These are phyloP conservation scores for Dendrolimus houi DNA, from an alignment of 2,888 invertebrate species.

Conservation along the genomic window DNA sequence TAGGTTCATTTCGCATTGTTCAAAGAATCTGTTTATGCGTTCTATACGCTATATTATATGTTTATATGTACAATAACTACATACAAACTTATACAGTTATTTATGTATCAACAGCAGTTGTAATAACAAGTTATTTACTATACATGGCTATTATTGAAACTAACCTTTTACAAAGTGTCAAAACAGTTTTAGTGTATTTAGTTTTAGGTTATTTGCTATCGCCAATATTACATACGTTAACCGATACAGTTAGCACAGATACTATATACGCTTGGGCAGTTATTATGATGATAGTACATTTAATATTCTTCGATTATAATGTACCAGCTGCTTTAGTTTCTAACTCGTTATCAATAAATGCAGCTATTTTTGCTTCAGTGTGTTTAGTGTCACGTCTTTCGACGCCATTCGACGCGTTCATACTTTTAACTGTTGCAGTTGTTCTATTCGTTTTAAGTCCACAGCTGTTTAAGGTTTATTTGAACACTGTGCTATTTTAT, in stretches of 20 bases:
- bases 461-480: conserved; percentile 80
- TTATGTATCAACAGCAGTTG: conserved; percentile 68
- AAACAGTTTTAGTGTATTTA: conserved; percentile 88
- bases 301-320: conserved; percentile 95
- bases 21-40: conserved; percentile 88
- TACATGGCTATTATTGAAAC: conserved; percentile 61
- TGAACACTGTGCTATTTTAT: conserved; percentile 73
- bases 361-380: conserved; percentile 95
- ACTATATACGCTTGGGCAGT: conserved; percentile 96
- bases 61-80: conserved; percentile 83
- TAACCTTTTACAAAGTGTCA: conserved; percentile 76
- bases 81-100: conserved; percentile 80
- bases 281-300: conserved; percentile 90
- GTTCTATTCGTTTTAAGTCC: conserved; percentile 94
- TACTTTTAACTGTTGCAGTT: conserved; percentile 91
- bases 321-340: conserved; percentile 92
- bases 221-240: conserved; percentile 94
- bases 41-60: conserved; percentile 83
- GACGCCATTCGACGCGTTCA: conserved; percentile 91
- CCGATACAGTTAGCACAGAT: conserved; percentile 97
- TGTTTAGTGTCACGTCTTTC: conserved; percentile 95
- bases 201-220: conserved; percentile 93
- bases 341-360: conserved; percentile 93
- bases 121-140: conserved; percentile 78
- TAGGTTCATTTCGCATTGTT: conserved; percentile 86